Evolutionary conservation across 2,113 vertebrate genomes (phyloP), one percentile per base, ranked within the genome.

Genomic region (Vulpes ferrilata): DNA sequence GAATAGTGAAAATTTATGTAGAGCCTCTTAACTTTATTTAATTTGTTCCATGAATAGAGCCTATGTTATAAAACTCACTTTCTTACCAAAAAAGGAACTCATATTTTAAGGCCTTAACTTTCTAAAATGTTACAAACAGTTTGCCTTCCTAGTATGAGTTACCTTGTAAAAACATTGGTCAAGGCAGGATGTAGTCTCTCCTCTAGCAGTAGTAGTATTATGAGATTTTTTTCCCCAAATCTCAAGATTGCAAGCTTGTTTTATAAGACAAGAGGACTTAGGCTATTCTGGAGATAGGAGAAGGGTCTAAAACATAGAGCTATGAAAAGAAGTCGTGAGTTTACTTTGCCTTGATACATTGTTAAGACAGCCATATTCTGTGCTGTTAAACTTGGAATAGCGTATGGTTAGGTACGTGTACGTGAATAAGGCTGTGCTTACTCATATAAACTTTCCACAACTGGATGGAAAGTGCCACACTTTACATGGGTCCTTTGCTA

Each of bases 221-320:
- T 94, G 88, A 93, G 93, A 96, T 87, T 92, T 69, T 87, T 92
- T 69, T 35, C 11, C 86, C 20, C 80, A 92, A 71, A 79, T 92
- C 92, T 95, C 7, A 15, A 96, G 74, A 95, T 62, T 88, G 93
- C 84, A 98, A 87, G 38, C 76, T 97, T 95, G 88, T 83, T 38
- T 92, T 57, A 25, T 95, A 93, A 85, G 62, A 91, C 79, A 92
- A 89, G 30, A 15, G 82, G 81, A 86, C 96, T 78, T 62, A 94
- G 81, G 82, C 94, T 79, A 5, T 73, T 85, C 17, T 71, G 59
- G 13, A 38, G 7, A 20, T 79, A 53, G 84, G 89, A 97, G 2
- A 95, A 96, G 90, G 85, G 94, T 96, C 96, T 97, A 97, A 97
- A 97, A 97, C 92, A 97, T 76, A 94, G 94, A n/a, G 30, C 96